Conservation (phyloP, 1,140 invertebrate species). For the Neodiprion pinetum region DNA sequence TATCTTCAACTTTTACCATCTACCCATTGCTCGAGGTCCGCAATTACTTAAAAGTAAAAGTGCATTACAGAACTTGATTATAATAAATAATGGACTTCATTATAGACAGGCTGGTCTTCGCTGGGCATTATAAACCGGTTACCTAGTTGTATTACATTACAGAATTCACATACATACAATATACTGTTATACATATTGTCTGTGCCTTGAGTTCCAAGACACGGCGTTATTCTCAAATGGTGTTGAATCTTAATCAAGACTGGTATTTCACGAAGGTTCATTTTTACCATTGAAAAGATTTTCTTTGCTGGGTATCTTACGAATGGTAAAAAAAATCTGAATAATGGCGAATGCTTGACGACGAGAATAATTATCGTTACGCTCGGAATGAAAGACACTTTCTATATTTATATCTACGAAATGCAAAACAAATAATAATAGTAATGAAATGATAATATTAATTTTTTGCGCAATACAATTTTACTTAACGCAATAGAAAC, state of each 20-base stretch:
- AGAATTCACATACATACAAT: slow-evolving; percentile 30
- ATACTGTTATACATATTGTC: slow-evolving; percentile 12
- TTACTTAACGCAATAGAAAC: too few species aligned
- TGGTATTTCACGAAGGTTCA: slow-evolving; percentile 12
- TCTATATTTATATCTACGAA: not conserved
- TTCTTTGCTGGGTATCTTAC: not conserved
- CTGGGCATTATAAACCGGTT: slow-evolving; percentile 59
- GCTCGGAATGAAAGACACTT: slow-evolving; percentile 1
- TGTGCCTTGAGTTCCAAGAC: slow-evolving; percentile 3
- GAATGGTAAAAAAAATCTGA: slow-evolving; percentile 12
- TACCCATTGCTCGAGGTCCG: not conserved
- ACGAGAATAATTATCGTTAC: slow-evolving; percentile 17
- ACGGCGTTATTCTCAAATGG: slow-evolving; percentile 13
- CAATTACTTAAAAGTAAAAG: not conserved
- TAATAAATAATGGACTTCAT: slow-evolving; percentile 3
- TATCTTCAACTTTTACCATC: not conserved
- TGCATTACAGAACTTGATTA: slow-evolving; percentile 4
- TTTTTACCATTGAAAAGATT: not conserved
- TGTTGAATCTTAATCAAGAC: slow-evolving; percentile 18
- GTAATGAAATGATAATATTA: too few species aligned
- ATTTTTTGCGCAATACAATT: too few species aligned
- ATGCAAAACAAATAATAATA: too few species aligned
- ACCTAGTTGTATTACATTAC: slow-evolving; percentile 48
- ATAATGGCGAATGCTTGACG: slow-evolving; percentile 11
- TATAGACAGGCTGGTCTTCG: slow-evolving; percentile 53